Evolutionary conservation across 2,113 vertebrate genomes (phyloP).

Genomic region (Cavia porcellus): DNA sequence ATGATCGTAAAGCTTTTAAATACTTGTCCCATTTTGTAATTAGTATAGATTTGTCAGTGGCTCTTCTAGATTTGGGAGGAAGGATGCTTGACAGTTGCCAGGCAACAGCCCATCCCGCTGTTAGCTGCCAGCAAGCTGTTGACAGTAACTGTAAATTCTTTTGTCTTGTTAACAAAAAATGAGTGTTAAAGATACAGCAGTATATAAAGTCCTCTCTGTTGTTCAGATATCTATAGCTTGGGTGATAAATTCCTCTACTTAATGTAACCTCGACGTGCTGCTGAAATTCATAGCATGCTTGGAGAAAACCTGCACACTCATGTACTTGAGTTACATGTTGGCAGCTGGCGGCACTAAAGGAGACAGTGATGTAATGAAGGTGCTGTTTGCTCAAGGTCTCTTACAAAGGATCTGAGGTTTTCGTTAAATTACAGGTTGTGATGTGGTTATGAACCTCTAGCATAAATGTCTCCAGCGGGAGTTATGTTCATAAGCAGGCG

Average conservation of each 20-base stretch:
- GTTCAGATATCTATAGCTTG: conserved; percentile 64
- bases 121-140: conserved; percentile 86
- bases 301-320: background rate
- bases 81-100: conserved; percentile 88
- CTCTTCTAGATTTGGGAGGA: conserved; percentile 83
- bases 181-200: conserved; percentile 70
- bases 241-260: conserved; percentile 14
- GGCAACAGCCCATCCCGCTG: conserved; percentile 88
- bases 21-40: conserved; percentile 80
- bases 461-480: background rate
- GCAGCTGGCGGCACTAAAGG: background rate
- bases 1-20: conserved; percentile 70
- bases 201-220: conserved; percentile 66
- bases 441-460: background rate
- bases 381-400: background rate
- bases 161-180: conserved; percentile 83
- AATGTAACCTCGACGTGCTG: background rate
- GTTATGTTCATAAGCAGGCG: no score
- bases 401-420: background rate
- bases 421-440: background rate
- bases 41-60: conserved; percentile 75
- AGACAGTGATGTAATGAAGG: background rate
- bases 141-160: conserved; percentile 84
- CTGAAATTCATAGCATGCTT: background rate
- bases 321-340: accelerated